A percentile compares a stretch with the other conserved stretches of the same genome.
These are phyloP conservation scores for Planococcus citri DNA, from an alignment of 1,140 invertebrate species.

Conservation along the genomic window DNA sequence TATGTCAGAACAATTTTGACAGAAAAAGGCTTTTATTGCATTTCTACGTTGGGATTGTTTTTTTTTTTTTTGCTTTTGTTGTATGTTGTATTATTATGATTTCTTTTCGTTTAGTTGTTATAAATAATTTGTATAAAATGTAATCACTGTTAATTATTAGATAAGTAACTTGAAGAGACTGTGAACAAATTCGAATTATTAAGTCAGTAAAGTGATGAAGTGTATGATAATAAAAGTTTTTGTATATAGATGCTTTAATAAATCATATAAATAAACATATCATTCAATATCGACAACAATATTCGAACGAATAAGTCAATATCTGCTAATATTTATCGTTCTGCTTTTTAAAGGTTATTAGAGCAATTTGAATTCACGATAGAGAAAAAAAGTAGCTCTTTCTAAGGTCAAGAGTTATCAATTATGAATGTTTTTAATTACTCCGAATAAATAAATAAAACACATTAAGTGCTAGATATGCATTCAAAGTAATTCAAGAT, in stretches of 20 bases:
- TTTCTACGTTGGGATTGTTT: neutral
- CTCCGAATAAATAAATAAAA: too few species aligned
- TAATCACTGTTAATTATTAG: slow-evolving; percentile 17
- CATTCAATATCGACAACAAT: neutral
- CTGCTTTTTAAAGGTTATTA: too few species aligned
- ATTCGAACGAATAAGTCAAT: neutral
- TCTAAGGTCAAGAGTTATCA: too few species aligned
- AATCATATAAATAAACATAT: neutral
- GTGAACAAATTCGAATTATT: slow-evolving; percentile 20
- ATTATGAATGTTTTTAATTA: too few species aligned
- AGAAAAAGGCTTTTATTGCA: slow-evolving; percentile 2
- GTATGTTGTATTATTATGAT: neutral
- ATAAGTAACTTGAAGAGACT: slow-evolving; percentile 8
- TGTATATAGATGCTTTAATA: slow-evolving; percentile 8
- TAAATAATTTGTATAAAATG: slow-evolving; percentile 13
- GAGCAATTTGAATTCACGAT: too few species aligned
- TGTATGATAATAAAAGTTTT: neutral
- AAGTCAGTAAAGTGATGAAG: slow-evolving; percentile 20
- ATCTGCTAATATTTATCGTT: too few species aligned
- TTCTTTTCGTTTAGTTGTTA: neutral
- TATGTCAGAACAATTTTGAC: neutral
- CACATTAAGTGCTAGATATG: too few species aligned
- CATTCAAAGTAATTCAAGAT: too few species aligned
- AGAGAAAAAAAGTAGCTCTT: too few species aligned
- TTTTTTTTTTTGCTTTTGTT: neutral